Base-by-base conservation (phyloP, 2,888 invertebrate genomes). In the Sabatieria punctata region DNA sequence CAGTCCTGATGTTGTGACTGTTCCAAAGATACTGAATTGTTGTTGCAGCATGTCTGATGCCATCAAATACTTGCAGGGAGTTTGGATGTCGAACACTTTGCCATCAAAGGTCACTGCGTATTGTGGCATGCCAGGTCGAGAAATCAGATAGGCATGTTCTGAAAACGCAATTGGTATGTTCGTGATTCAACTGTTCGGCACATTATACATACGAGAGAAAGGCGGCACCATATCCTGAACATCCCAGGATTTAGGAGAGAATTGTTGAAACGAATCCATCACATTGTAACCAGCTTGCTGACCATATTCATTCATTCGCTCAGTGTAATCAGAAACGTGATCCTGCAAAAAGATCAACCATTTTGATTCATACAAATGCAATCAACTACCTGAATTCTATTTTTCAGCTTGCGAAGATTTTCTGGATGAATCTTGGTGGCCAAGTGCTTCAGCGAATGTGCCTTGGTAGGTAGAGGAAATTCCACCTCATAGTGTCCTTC, bases 31-130 rank as follows among this genome's bases (percentile, higher is more conserved):
- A 3, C 82, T 79, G 68, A 89, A 89, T 67, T 82, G 79, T 53
- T 78, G 73, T 58, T 77, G 76, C n/a, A 78, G 72, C 64, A 85
- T 83, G 70, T 91, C 91, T 42, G 78, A 77, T 1, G 80, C 78
- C 43, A 89, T 71, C 1, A 91, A 69, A 71, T 86, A 86, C 0
- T 80, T 79, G 63, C 88, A 84, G 0, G 8, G 8, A 15, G 30
- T 15, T 11, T 8, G 15, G 37, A 18, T 6, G n/a, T 37, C n/a
- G 37, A 15, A n/a, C 15, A 18, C 37, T 18, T 37, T 8, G 37
- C 37, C 13, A 18, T 37, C 37, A 18, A 11, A 11, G 18, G 13
- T 37, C 15, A 37, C 37, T 6, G 18, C 8, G n/a, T 18, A 18
- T 6, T 37, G 37, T n/a, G n/a, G n/a, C n/a, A n/a, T n/a, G n/a